These are phyloP conservation scores for Serilophus lunatus DNA, from an alignment of 2,113 vertebrate genomes.

Conservation along the genomic window DNA sequence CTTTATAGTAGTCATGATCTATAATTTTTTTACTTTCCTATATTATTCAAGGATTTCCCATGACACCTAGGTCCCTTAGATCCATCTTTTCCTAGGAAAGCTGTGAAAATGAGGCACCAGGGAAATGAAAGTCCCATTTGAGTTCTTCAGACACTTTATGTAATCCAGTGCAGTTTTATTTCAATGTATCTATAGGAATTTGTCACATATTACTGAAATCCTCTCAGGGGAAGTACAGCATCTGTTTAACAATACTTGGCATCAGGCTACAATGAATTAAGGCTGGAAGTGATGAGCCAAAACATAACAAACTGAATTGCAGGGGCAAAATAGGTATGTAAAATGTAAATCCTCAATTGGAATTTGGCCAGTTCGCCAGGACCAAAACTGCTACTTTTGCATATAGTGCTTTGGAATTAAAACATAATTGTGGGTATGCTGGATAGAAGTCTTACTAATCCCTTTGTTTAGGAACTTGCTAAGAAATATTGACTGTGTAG, in stretches of 20 bases:
- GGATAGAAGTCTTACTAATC: slow-evolving; percentile 18
- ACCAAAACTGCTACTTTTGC: slow-evolving; percentile 29
- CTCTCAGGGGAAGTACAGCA: slow-evolving; percentile 33
- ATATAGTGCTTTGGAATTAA: slow-evolving; percentile 29
- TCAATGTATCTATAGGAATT: neutral
- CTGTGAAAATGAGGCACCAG: neutral
- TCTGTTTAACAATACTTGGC: slow-evolving; percentile 57
- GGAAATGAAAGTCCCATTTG: neutral
- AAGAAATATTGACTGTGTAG: slow-evolving; percentile 34
- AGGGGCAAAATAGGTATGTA: slow-evolving; percentile 40
- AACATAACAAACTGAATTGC: slow-evolving; percentile 51
- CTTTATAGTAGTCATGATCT: neutral
- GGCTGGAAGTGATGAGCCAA: slow-evolving; percentile 58
- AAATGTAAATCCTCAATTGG: slow-evolving; percentile 38
- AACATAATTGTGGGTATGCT: neutral
- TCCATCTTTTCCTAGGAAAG: neutral
- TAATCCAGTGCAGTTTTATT: slow-evolving; percentile 3
- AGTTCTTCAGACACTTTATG: neutral
- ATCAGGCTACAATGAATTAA: slow-evolving; percentile 2
- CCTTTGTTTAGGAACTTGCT: slow-evolving; percentile 12
- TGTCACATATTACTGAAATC: slow-evolving; percentile 31
- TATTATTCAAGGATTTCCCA: neutral
- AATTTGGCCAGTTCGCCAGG: slow-evolving; percentile 8
- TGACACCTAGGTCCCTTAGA: neutral
- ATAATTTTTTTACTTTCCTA: neutral